Evolutionary conservation across 2,797 vertebrate species (phyloP).

Genomic region (Nyctalus aviator): DNA sequence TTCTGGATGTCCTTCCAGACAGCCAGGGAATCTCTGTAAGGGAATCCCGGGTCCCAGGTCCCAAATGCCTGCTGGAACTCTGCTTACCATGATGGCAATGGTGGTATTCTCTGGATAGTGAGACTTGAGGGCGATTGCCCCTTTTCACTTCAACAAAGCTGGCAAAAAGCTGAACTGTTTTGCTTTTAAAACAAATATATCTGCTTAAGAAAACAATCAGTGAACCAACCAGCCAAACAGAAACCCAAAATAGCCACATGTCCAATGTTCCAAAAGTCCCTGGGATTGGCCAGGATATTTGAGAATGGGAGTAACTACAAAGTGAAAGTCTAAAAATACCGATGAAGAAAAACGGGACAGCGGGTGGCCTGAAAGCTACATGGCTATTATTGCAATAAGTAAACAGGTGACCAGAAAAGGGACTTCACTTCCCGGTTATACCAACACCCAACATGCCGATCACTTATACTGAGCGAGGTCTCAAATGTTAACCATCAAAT

Average conservation of each 20-base stretch:
- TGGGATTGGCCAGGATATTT: too few species aligned
- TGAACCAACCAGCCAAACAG: neutral
- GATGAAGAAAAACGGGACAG: neutral
- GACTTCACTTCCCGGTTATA: neutral
- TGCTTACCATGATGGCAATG: rapidly evolving
- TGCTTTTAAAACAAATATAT: neutral
- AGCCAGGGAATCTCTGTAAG: too few species aligned
- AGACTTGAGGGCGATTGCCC: neutral
- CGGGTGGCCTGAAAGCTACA: neutral
- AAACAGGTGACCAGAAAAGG: neutral
- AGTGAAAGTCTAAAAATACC: neutral
- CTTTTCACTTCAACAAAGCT: neutral
- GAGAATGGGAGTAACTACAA: neutral
- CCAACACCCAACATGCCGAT: too few species aligned
- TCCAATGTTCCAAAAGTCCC: neutral
- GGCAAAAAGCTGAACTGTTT: neutral
- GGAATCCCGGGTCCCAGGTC: too few species aligned
- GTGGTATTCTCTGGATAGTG: neutral
- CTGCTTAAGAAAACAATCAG: neutral
- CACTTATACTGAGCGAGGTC: neutral
- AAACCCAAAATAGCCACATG: neutral
- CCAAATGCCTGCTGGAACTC: too few species aligned
- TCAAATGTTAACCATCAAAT: neutral
- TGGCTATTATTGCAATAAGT: rapidly evolving
- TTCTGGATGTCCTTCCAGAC: too few species aligned